Evolutionary conservation across 2,888 invertebrate species (phyloP), one percentile per base, ranked within the genome.

Genomic region (Gnatocerus cornutus): DNA sequence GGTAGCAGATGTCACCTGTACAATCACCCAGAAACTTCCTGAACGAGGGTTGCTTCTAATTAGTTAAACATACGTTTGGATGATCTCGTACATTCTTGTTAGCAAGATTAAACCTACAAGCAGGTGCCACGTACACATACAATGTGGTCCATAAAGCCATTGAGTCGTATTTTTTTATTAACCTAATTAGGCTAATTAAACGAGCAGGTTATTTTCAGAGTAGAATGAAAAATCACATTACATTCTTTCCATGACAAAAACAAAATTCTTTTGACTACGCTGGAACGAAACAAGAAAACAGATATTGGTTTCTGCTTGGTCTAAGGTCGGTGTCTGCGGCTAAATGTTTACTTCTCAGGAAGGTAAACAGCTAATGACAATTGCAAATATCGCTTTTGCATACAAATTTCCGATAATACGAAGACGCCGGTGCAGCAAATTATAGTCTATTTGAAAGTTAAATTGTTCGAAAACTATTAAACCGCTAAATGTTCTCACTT

Each of bases 381-480:
- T 77, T 78, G 74, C 76, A 76, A 77, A 77, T 76, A 73, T 69
- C 68, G 73, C 73, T 78, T 79, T 77, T 77, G 80, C 80, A 80
- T 80, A 79, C 79, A 78, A 80, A 80, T 78, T 77, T 77, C 77
- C 77, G 75, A 79, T 79, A 80, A 78, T 75, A 73, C 68, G 68
- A 63, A 73, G 74, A 65, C 74, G 68, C 78, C 74, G 77, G 73
- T 78, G 78, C 71, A 72, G 68, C 73, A 73, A 78, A 79, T 77
- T 79, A 74, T 71, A 73, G 73, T 71, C 76, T 75, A 76, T 79
- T 78, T 74, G 66, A 67, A 77, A 77, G 77, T 78, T 76, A 77
- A 79, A 79, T 78, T 77, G 75, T 73, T 75, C 75, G 74, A 77
- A 76, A 80, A 79, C 79, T 78, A 78, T 75, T 72, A 73, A 72